A percentile compares a stretch with the other conserved stretches of the same genome.
phyloP scores from a whole-genome alignment of 2,888 invertebrate genomes.

The Branchipolynoe longqiensis region DNA sequence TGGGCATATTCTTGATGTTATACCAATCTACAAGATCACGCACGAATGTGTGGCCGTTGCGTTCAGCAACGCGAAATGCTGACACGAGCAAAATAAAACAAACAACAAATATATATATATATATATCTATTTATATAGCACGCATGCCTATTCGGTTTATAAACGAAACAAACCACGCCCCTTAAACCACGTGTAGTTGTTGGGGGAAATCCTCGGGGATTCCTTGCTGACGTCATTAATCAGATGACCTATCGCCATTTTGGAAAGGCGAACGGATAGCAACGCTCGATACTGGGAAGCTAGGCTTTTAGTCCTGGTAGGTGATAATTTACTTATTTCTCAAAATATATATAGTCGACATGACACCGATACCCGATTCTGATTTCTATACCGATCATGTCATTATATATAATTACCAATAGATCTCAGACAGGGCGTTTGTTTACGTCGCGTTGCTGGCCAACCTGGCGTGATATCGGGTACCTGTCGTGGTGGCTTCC shows the following conservation, averaged over 20 bases:
- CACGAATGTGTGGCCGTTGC: neutral
- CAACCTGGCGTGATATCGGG: constrained; percentile 40
- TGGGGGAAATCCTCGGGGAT: constrained; percentile 9
- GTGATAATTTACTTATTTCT: neutral
- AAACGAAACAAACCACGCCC: neutral
- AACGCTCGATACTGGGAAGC: neutral
- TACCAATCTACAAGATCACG: neutral
- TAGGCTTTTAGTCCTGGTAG: neutral
- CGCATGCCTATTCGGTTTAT: neutral
- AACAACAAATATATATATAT: neutral
- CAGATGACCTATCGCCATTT: constrained; percentile 41
- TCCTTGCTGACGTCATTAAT: constrained; percentile 30
- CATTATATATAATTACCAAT: neutral
- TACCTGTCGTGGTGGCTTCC: constrained; percentile 3
- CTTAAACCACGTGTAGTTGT: constrained; percentile 5
- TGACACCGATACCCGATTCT: neutral
- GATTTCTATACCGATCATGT: neutral
- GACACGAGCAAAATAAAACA: neutral
- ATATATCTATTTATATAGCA: too few relatives aligned
- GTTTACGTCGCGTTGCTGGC: constrained; percentile 19
- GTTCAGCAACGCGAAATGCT: neutral
- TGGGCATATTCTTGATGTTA: neutral
- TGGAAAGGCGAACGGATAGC: constrained; percentile 40
- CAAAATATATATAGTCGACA: neutral
- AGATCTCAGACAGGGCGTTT: neutral